phyloP scores from a whole-genome alignment of 2,888 invertebrate genomes.

The Caenorhabditis sp. region DNA sequence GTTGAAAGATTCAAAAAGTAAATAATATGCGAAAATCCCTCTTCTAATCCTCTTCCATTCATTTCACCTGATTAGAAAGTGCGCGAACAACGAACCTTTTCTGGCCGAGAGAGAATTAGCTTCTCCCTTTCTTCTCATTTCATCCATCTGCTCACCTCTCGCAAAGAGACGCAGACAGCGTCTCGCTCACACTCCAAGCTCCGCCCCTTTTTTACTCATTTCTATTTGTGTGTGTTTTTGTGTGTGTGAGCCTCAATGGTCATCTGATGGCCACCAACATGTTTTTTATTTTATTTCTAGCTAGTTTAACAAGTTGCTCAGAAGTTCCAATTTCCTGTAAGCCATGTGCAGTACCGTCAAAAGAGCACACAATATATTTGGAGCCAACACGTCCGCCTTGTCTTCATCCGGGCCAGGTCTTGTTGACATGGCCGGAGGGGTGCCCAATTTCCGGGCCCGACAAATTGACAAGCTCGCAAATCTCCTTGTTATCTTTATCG shows the following conservation, averaged over 20 bases:
- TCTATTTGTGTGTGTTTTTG: too few relatives aligned
- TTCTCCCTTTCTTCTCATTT: too few relatives aligned
- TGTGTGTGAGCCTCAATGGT: too few relatives aligned
- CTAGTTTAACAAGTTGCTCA: neutral
- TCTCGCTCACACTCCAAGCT: too few relatives aligned
- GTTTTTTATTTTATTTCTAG: neutral
- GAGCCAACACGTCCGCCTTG: slow-evolving; percentile 53
- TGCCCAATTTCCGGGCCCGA: slow-evolving; percentile 17
- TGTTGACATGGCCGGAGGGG: slow-evolving; percentile 51
- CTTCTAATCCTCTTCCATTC: neutral
- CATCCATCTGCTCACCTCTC: too few relatives aligned
- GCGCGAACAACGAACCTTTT: too few relatives aligned
- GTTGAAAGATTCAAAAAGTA: neutral
- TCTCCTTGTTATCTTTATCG: too few relatives aligned
- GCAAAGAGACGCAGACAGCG: too few relatives aligned
- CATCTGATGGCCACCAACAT: neutral
- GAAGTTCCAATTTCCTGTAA: slow-evolving; percentile 10
- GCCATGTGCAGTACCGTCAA: slow-evolving; percentile 34
- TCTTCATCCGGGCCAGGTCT: slow-evolving; percentile 61
- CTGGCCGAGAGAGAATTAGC: too few relatives aligned
- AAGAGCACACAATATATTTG: slow-evolving; percentile 43
- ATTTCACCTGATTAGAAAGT: neutral
- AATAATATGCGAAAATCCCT: neutral
- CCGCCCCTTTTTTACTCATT: too few relatives aligned
- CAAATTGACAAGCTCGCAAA: slow-evolving; percentile 22